These are phyloP conservation scores for Uromys caudimaculatus DNA, from an alignment of 2,797 vertebrate species.

Conservation along the genomic window DNA sequence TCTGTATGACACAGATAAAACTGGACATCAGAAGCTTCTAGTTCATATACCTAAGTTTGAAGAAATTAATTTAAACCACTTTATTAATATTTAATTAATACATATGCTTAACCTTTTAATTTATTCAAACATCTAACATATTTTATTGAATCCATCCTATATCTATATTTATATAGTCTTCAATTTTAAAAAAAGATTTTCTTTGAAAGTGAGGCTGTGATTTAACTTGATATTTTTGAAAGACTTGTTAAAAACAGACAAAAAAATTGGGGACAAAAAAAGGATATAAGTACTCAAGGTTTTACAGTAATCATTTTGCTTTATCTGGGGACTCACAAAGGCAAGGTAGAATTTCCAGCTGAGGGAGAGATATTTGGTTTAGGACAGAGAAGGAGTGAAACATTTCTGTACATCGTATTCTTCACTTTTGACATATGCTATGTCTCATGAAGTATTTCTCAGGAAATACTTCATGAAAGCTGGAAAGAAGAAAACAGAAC, in stretches of 20 bases:
- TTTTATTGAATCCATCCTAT: neutral
- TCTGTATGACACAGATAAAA: neutral
- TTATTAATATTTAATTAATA: constrained; percentile 40
- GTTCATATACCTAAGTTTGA: constrained; percentile 35
- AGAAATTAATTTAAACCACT: constrained; percentile 36
- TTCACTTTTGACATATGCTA: constrained; percentile 47
- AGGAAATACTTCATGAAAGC: neutral
- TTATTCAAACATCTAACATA: constrained; percentile 17
- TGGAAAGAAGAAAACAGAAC: constrained; percentile 46
- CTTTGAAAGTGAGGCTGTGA: neutral
- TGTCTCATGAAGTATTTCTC: constrained; percentile 42
- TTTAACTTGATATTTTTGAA: constrained; percentile 54
- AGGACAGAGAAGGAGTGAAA: neutral
- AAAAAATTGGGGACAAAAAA: neutral
- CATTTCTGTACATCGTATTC: constrained; percentile 28
- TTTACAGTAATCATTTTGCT: constrained; percentile 41
- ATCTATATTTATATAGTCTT: neutral
- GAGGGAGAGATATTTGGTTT: constrained; percentile 44
- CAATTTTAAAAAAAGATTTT: neutral
- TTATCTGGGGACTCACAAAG: constrained; percentile 34
- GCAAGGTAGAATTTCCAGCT: constrained; percentile 50
- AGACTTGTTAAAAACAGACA: constrained; percentile 30
- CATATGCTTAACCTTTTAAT: constrained; percentile 24
- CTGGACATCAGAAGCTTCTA: constrained; percentile 1
- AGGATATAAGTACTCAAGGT: neutral